Conservation (phyloP, 1,140 invertebrate genomes). For the Temnothorax longispinosus region DNA sequence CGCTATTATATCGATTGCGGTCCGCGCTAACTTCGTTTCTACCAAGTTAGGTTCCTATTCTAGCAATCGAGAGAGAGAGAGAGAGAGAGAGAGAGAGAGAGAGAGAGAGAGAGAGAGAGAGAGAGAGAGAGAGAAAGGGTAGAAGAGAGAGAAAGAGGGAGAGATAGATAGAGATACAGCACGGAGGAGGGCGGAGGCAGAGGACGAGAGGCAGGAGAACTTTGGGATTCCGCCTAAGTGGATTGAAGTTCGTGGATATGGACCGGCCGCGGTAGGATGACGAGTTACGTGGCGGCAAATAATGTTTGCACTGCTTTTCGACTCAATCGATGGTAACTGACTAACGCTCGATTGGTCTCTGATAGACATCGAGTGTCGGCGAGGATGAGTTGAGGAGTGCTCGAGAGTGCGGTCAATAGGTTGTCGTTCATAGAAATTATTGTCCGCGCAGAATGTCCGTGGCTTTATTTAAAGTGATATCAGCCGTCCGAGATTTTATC, state of each 20-base stretch:
- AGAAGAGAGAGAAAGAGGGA: not conserved
- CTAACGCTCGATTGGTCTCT: slow-evolving; percentile 69
- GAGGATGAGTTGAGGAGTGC: slow-evolving; percentile 44
- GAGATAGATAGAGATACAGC: slow-evolving; percentile 9
- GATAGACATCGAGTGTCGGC: slow-evolving; percentile 54
- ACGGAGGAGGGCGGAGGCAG: slow-evolving; percentile 6
- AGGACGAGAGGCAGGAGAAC: slow-evolving; percentile 71
- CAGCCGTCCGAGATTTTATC: slow-evolving; percentile 31
- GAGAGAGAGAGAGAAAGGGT: not conserved
- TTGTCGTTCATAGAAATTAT: slow-evolving; percentile 58
- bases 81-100: slow-evolving; percentile 18
- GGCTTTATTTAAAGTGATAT: slow-evolving; percentile 42
- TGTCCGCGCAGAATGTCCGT: slow-evolving; percentile 29
- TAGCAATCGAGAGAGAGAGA: slow-evolving; percentile 74
- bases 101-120: slow-evolving; percentile 28
- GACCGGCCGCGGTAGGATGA: slow-evolving; percentile 67
- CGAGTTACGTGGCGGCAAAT: slow-evolving; percentile 72
- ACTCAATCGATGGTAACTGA: slow-evolving; percentile 70
- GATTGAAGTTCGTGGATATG: slow-evolving; percentile 81
- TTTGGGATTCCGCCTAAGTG: slow-evolving; percentile 82
- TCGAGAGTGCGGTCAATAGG: slow-evolving; percentile 41
- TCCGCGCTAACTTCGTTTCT: slow-evolving; percentile 84
- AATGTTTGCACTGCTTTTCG: slow-evolving; percentile 74
- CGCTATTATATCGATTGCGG: slow-evolving; percentile 85
- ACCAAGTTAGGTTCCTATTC: slow-evolving; percentile 81